Evolutionary conservation across 2,888 invertebrate genomes (phyloP).

Genomic region (Platycheirus albimanus): DNA sequence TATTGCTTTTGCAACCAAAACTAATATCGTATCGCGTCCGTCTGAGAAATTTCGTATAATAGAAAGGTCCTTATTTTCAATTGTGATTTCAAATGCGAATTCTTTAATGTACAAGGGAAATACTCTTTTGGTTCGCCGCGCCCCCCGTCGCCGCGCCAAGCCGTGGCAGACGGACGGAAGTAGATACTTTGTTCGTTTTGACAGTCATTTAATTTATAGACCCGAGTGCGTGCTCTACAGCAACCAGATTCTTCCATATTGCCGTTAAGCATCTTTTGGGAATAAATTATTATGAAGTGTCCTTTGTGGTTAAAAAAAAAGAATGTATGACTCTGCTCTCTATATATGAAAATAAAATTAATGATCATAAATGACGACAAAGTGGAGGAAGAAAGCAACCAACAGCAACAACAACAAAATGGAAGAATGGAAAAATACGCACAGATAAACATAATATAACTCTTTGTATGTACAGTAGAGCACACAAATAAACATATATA

Average conservation of each 20-base stretch:
- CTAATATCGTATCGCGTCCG: too few relatives aligned
- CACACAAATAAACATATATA: background rate
- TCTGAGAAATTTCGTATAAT: too few relatives aligned
- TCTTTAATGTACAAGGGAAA: too few relatives aligned
- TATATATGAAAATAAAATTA: conserved; percentile 58
- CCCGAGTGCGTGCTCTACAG: conserved; percentile 19
- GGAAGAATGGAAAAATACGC: background rate
- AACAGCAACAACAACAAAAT: background rate
- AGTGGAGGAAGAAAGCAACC: conserved; percentile 15
- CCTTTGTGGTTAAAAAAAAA: conserved; percentile 56
- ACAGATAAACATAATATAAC: background rate
- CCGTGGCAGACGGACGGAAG: conserved; percentile 1
- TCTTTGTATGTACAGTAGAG: background rate
- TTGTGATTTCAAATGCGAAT: too few relatives aligned
- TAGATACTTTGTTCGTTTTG: conserved; percentile 42
- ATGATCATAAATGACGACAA: conserved; percentile 62
- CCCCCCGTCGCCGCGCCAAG: too few relatives aligned
- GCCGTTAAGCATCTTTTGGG: conserved; percentile 21
- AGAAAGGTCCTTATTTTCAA: too few relatives aligned
- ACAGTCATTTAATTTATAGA: conserved; percentile 61
- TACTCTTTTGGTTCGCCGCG: too few relatives aligned
- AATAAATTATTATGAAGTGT: conserved; percentile 42
- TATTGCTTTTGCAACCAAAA: too few relatives aligned
- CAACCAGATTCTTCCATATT: conserved; percentile 20
- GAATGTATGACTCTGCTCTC: conserved; percentile 46